Evolutionary conservation across 2,797 vertebrate species (phyloP).

Genomic region (Cossypha dichroa): DNA sequence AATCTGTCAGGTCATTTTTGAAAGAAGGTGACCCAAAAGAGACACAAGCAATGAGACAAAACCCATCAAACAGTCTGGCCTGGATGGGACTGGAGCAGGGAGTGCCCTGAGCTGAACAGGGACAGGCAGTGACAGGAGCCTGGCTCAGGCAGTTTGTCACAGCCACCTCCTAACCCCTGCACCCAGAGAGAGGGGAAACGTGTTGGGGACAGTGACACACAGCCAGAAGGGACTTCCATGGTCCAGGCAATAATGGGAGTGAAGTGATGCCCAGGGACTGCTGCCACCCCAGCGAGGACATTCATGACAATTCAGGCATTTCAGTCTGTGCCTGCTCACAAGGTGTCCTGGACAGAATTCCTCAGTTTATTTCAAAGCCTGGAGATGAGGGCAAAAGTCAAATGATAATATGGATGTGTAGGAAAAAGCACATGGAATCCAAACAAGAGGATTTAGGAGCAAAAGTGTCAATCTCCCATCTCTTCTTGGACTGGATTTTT

Average conservation of each 20-base stretch:
- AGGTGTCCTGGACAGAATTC: not conserved
- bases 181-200: not conserved
- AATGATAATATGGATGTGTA: fast-evolving
- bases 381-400: not conserved
- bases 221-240: not conserved
- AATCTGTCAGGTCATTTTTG: not conserved
- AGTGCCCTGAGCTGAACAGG: not conserved
- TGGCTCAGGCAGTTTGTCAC: too few relatives aligned
- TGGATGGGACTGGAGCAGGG: not conserved
- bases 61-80: not conserved
- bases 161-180: not conserved
- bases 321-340: not conserved
- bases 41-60: not conserved
- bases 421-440: not conserved
- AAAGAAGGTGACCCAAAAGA: not conserved
- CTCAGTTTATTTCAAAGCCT: not conserved
- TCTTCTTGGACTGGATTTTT: not conserved
- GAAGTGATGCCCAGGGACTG: not conserved
- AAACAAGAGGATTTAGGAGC: fast-evolving
- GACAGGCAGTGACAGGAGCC: not conserved
- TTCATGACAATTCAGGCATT: not conserved
- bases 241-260: not conserved
- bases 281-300: not conserved
- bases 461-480: fast-evolving
- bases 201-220: not conserved